phyloP scores from a whole-genome alignment of 2,797 vertebrate species.

The Phyllotis vaccarum region DNA sequence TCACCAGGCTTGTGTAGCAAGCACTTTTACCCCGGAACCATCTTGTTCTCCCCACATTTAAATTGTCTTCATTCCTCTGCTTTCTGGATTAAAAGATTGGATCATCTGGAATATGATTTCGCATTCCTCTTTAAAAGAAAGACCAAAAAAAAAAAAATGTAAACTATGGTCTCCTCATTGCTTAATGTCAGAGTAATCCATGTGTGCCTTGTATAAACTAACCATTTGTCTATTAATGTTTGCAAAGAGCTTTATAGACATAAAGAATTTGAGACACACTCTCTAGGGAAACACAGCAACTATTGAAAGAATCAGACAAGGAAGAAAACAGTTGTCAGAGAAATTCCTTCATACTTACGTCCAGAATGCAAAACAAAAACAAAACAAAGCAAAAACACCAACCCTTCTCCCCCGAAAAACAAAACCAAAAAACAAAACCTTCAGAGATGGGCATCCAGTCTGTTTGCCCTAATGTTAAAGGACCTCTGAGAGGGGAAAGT shows the following conservation, averaged over 20 bases:
- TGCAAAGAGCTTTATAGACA: slow-evolving; percentile 65
- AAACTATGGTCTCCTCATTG: slow-evolving; percentile 72
- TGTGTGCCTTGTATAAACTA: slow-evolving; percentile 80
- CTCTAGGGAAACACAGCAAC: slow-evolving; percentile 69
- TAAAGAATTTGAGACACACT: slow-evolving; percentile 56
- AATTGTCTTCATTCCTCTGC: slow-evolving; percentile 1
- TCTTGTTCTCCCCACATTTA: neutral
- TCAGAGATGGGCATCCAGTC: neutral
- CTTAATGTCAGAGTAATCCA: slow-evolving; percentile 66
- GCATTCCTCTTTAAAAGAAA: slow-evolving; percentile 77
- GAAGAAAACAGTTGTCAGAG: slow-evolving; percentile 42
- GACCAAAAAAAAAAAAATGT: slow-evolving; percentile 71
- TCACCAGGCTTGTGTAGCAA: neutral
- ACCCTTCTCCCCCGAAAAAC: no score
- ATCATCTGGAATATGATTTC: slow-evolving; percentile 76
- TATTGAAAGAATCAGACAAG: slow-evolving; percentile 74
- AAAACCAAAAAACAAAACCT: neutral
- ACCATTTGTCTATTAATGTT: slow-evolving; percentile 78
- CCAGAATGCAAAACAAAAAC: slow-evolving; percentile 13
- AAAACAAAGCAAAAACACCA: no score
- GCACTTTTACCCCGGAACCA: neutral
- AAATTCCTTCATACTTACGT: slow-evolving; percentile 49
- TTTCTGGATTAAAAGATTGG: slow-evolving; percentile 58
- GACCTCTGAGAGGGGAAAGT: neutral
- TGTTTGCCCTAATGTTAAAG: neutral